These are phyloP conservation scores for Aythya baeri DNA, from an alignment of 2,113 vertebrate species.

Conservation along the genomic window DNA sequence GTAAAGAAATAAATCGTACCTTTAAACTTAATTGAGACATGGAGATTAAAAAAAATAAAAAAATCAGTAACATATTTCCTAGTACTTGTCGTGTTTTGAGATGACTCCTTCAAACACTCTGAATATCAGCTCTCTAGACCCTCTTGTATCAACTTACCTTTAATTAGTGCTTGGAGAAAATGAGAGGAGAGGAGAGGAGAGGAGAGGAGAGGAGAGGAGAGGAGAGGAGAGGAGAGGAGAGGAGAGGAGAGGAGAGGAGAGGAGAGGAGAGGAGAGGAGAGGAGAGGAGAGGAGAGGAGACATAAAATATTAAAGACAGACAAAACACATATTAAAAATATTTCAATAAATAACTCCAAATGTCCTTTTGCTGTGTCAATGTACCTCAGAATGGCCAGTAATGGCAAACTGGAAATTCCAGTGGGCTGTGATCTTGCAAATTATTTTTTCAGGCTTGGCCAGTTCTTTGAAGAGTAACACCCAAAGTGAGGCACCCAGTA, in stretches of 20 bases:
- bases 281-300: not conserved
- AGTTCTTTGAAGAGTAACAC: slow-evolving; percentile 11
- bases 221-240: not conserved
- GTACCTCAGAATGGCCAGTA: not conserved
- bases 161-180: not conserved
- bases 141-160: not conserved
- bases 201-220: not conserved
- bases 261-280: not conserved
- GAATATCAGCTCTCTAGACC: not conserved
- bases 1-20: not conserved
- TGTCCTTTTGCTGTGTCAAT: not conserved
- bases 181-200: not conserved
- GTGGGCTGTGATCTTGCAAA: slow-evolving; percentile 1
- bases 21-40: not conserved
- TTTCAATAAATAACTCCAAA: not conserved
- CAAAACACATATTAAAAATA: not conserved
- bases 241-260: not conserved
- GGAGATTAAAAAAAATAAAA: not conserved
- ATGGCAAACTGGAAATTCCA: slow-evolving; percentile 37
- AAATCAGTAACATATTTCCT: not conserved
- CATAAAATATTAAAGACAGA: not conserved
- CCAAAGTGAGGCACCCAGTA: not conserved
- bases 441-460: slow-evolving; percentile 20
- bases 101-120: not conserved
- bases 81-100: not conserved